phyloP scores from a whole-genome alignment of 1,140 invertebrate species.

The Danaus melanippus region DNA sequence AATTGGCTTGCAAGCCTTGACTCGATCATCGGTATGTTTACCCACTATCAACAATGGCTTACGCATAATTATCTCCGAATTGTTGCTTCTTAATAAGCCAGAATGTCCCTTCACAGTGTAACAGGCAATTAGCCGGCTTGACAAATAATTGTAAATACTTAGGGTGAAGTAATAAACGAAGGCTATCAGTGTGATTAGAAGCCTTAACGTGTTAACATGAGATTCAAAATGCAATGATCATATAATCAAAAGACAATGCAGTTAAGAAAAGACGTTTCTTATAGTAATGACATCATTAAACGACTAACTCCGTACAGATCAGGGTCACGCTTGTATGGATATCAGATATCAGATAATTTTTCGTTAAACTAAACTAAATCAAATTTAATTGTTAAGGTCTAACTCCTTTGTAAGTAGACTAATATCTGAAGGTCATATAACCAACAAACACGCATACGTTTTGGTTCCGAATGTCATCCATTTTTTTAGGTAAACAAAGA shows the following conservation, averaged over 20 bases:
- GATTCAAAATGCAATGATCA: conserved; percentile 12
- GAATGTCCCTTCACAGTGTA: conserved; percentile 40
- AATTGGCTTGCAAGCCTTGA: conserved; percentile 3
- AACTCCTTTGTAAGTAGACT: no score
- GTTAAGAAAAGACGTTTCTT: conserved; percentile 48
- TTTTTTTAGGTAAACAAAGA: no score
- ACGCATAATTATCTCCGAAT: conserved; percentile 23
- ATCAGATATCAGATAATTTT: conserved; percentile 17
- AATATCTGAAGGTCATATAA: no score
- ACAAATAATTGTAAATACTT: conserved; percentile 50
- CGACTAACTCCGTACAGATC: conserved; percentile 34
- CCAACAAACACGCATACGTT: no score
- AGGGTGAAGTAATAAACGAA: conserved; percentile 35
- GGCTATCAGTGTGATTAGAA: conserved; percentile 9
- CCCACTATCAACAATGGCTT: conserved; percentile 13
- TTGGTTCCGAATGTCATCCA: no score
- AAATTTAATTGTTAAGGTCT: no score
- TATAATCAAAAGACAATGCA: conserved; percentile 38
- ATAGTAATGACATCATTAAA: conserved; percentile 56
- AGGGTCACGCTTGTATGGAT: conserved; percentile 33
- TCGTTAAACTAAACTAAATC: no score
- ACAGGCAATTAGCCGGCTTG: conserved; percentile 48
- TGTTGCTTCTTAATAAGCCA: conserved; percentile 42
- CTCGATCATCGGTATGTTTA: conserved; percentile 8
- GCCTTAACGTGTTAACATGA: conserved; percentile 15